Evolutionary conservation across 92 coral and sea anemone species (phyloP), one percentile per base, ranked within the genome.

Genomic region (Siderastrea radians): DNA sequence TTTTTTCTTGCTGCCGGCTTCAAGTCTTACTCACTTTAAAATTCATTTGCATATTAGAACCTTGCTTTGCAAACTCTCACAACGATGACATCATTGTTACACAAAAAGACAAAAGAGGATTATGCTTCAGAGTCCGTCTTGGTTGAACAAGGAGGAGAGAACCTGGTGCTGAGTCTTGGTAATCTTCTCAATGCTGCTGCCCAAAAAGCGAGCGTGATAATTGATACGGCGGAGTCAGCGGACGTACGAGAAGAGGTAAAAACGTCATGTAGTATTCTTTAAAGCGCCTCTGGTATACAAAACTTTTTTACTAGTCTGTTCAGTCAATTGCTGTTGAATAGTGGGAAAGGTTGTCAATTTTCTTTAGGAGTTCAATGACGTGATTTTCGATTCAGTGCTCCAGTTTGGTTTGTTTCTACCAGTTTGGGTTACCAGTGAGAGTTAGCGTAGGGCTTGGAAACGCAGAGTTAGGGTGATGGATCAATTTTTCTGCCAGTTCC

Each of bases 121-220:
- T 80, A 90, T 55, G 93, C 84, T 44, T 46, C 95, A 47, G 95
- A 95, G 74, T 89, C 85, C 3, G 68, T 77, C 60, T 79, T 95
- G 58, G 81, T 95, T 19, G 95, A 93, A 1, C 88, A 89, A 63
- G 87, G 98, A 51, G 96, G 94, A 76, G 95, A 95, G 50, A 95
- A 95, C 85, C 91, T 95, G 81, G 95, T 94, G 17, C 81, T 93
- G 51, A 86, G 96, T 73, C 92, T 95, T 47, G 98, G 98, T 0
- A 95, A 95, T 57, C 72, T 95, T 26, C 74, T 95, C 71, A 83
- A 79, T 50, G 90, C 98, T 17, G 88, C 96, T 3, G 90, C 96
- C 1, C 60, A 69, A 73, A 93, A 89, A 53, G 98, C 98, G 3
- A 84, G 79, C 14, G 87, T 84, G 38, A 62, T 62, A n/a, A 54